A percentile compares a stretch with the other conserved stretches of the same genome.
phyloP scores from a whole-genome alignment of 2,797 vertebrate genomes.

The Manis javanica region DNA sequence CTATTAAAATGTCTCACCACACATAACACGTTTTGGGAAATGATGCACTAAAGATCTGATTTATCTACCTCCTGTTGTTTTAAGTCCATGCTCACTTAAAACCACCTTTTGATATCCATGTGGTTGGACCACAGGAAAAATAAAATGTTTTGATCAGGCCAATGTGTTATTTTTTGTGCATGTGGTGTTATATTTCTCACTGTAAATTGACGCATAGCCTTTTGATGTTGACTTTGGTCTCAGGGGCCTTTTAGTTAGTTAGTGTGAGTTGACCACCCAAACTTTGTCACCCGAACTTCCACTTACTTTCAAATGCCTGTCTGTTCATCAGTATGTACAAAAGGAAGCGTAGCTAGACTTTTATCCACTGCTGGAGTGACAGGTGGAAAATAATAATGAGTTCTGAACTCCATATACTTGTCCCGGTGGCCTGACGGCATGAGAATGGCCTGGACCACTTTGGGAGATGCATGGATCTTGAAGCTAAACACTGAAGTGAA shows the following conservation, averaged over 20 bases:
- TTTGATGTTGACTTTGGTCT: conserved; percentile 50
- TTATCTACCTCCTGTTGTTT: conserved; percentile 8
- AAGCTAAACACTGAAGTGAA: neutral
- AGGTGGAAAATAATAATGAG: neutral
- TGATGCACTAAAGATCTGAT: conserved; percentile 6
- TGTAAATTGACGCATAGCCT: conserved; percentile 31
- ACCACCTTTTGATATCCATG: conserved; percentile 49
- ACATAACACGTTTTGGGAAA: conserved; percentile 19
- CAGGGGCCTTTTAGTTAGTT: conserved; percentile 3
- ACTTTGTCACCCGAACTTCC: neutral
- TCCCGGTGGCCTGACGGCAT: neutral
- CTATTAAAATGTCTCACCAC: conserved; percentile 14
- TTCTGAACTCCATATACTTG: neutral
- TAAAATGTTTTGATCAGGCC: conserved; percentile 42
- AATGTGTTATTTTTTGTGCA: neutral
- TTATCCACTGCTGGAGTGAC: neutral
- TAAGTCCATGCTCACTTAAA: neutral
- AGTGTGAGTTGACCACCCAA: neutral
- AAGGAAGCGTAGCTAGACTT: neutral
- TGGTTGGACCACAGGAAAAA: conserved; percentile 4
- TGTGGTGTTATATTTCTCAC: conserved; percentile 22
- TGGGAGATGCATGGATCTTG: neutral
- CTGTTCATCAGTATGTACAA: neutral
- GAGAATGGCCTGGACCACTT: neutral
- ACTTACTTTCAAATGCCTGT: conserved; percentile 37